Evolutionary conservation across 2,113 vertebrate species (phyloP).

Genomic region (Manacus vitellinus): DNA sequence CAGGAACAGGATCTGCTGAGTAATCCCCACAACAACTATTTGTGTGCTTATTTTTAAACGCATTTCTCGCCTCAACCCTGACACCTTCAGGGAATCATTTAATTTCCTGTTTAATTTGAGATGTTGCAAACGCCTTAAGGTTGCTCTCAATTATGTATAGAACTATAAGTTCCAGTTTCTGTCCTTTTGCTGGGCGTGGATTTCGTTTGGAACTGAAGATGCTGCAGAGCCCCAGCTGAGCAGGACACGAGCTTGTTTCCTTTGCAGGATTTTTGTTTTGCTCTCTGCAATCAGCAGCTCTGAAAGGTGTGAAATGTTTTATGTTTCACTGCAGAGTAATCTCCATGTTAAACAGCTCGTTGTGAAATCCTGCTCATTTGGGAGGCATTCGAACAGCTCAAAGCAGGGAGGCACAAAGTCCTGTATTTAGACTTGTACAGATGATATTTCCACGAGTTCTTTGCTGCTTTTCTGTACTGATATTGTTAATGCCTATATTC

Average conservation of each 20-base stretch:
- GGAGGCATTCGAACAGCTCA: not conserved
- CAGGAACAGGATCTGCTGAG: not conserved
- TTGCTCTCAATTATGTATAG: conserved; percentile 44
- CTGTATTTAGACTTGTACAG: not conserved
- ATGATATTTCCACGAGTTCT: not conserved
- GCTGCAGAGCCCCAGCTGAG: not conserved
- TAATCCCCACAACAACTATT: not conserved
- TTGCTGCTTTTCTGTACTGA: not conserved
- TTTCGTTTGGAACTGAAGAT: not conserved
- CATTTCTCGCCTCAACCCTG: not conserved
- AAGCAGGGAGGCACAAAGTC: not conserved
- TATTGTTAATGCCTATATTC: not conserved
- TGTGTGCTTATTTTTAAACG: not conserved
- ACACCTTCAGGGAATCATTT: conserved; percentile 28
- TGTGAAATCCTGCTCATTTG: not conserved
- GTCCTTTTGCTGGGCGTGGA: not conserved
- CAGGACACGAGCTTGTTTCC: not conserved
- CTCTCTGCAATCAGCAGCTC: not conserved
- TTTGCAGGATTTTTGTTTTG: not conserved
- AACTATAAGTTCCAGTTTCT: not conserved
- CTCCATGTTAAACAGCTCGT: not conserved
- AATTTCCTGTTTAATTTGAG: conserved; percentile 61
- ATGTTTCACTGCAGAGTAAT: not conserved
- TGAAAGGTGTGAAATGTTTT: conserved; percentile 7
- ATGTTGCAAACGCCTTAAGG: not conserved